phyloP scores from a whole-genome alignment of 2,113 vertebrate species.

The Paramormyrops kingsleyae region DNA sequence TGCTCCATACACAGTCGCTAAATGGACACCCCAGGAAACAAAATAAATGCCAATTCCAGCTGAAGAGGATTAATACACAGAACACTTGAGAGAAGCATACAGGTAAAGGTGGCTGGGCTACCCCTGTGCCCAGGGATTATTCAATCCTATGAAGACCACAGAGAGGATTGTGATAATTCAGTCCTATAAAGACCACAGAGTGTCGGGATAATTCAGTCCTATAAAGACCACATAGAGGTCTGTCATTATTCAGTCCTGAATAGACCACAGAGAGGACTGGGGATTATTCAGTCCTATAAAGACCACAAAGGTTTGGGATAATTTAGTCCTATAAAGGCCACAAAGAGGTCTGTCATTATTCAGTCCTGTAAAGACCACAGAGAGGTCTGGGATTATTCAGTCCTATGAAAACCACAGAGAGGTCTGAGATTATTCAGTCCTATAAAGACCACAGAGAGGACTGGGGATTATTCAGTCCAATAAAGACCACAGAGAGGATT shows the following conservation, averaged over 20 bases:
- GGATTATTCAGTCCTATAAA: no score
- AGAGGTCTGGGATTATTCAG: background rate
- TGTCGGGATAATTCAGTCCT: background rate
- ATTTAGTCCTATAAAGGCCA: no score
- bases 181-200: background rate
- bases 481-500: background rate
- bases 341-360: no score
- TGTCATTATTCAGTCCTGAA: background rate
- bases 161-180: background rate
- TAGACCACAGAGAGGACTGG: background rate
- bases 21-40: conserved; percentile 49
- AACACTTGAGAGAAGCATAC: background rate
- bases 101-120: background rate
- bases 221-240: background rate
- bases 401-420: background rate
- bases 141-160: background rate
- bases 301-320: no score
- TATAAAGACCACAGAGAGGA: background rate
- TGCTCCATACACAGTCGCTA: conserved; percentile 37
- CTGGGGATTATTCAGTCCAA: background rate
- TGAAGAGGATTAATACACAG: background rate
- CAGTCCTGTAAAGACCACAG: no score
- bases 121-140: background rate
- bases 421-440: background rate
- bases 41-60: conserved; percentile 53